A percentile compares a stretch with the other conserved stretches of the same genome.
Conservation (phyloP, 2,888 invertebrate genomes). For the Invenusta paracnida region DNA sequence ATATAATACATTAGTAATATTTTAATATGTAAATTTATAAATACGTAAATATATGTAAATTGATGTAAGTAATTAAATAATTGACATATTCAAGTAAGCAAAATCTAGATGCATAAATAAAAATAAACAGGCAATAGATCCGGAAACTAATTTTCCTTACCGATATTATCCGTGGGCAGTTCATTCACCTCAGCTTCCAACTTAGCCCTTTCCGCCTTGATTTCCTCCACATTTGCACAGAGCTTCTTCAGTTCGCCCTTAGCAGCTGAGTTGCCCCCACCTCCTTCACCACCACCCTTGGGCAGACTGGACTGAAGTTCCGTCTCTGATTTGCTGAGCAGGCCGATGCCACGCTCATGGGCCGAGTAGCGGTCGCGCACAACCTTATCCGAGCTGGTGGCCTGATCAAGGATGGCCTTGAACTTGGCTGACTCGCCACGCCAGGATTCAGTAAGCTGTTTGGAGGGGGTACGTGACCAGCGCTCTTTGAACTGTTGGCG, state of each 20-base stretch:
- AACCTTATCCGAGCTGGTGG: slow-evolving; percentile 52
- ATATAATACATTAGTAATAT: no score
- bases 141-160: no score
- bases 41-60: no score
- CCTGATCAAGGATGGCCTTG: slow-evolving; percentile 59
- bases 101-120: no score
- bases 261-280: slow-evolving; percentile 65
- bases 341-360: slow-evolving; percentile 74
- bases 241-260: slow-evolving; percentile 68
- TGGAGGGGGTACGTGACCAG: slow-evolving; percentile 84
- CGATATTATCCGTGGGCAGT: background rate
- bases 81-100: no score
- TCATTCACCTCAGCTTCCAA: slow-evolving; percentile 80
- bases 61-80: no score
- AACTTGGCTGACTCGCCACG: slow-evolving; percentile 84
- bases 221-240: slow-evolving; percentile 77
- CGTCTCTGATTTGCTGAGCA: slow-evolving; percentile 71
- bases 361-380: slow-evolving; percentile 49
- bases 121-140: no score
- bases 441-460: slow-evolving; percentile 75
- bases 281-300: slow-evolving; percentile 62
- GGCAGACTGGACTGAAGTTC: slow-evolving; percentile 56
- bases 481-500: slow-evolving; percentile 82
- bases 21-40: no score
- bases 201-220: slow-evolving; percentile 81